Evolutionary conservation across 2,113 vertebrate genomes (phyloP).

Genomic region (Romanogobio albipinnatus): DNA sequence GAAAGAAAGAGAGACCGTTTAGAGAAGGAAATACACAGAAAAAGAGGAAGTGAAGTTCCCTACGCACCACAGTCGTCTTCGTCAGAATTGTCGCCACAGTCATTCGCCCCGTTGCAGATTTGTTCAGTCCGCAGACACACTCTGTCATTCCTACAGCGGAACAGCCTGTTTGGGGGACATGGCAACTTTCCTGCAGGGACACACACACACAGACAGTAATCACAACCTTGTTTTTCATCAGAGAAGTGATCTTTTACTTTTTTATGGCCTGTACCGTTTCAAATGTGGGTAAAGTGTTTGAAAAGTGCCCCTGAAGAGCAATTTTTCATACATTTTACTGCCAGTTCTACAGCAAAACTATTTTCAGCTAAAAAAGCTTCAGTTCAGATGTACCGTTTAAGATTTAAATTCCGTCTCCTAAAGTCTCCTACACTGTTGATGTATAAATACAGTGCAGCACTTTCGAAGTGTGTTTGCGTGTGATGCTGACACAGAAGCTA

Average conservation of each 20-base stretch:
- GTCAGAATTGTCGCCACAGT: slow-evolving; percentile 86
- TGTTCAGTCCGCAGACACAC: slow-evolving; percentile 80
- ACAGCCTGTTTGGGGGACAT: slow-evolving; percentile 80
- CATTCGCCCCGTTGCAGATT: slow-evolving; percentile 80
- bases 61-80: slow-evolving; percentile 80
- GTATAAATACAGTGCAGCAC: too few species aligned
- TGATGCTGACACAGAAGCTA: too few species aligned
- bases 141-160: slow-evolving; percentile 81
- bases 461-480: too few species aligned
- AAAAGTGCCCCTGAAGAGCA: neutral
- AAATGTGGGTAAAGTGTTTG: neutral
- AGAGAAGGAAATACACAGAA: neutral
- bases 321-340: slow-evolving; percentile 1
- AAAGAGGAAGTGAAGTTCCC: neutral
- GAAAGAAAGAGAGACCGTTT: neutral
- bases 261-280: neutral
- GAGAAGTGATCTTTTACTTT: neutral
- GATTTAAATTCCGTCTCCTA: neutral
- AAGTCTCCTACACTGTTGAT: too few species aligned
- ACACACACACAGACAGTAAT: slow-evolving; percentile 37
- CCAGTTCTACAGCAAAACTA: neutral
- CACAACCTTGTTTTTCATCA: neutral
- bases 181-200: slow-evolving; percentile 76
- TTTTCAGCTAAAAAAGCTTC: neutral
- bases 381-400: neutral